Percentiles rank a stretch among this genome's conserved stretches.
Conservation (phyloP, 2,888 invertebrate species). For the Adelognathus sp. region DNA sequence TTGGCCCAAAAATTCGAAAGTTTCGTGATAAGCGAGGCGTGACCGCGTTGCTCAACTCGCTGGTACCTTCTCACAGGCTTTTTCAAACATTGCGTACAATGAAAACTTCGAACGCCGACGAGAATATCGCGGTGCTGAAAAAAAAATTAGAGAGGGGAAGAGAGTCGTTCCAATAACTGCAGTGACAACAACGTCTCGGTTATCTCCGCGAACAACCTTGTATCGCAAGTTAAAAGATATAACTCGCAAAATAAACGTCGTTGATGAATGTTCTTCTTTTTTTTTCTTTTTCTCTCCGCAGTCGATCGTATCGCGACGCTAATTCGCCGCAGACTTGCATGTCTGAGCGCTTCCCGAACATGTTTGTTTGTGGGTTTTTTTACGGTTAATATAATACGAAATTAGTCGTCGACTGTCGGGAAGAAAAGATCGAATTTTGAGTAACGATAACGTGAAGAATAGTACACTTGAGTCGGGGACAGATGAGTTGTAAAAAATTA, state of each 20-base stretch:
- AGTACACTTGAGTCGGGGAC: background rate
- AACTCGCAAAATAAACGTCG: background rate
- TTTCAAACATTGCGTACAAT: background rate
- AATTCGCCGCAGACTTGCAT: background rate
- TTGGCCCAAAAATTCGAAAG: constrained; percentile 56
- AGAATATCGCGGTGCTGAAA: constrained; percentile 21
- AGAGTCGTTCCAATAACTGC: constrained; percentile 36
- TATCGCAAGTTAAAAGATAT: constrained; percentile 21
- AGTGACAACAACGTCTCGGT: constrained; percentile 41
- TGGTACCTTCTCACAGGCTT: background rate
- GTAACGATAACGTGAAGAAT: background rate
- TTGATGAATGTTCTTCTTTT: background rate
- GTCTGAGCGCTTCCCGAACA: background rate
- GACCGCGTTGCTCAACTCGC: constrained; percentile 47
- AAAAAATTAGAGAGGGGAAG: constrained; percentile 23
- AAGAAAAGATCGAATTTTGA: background rate
- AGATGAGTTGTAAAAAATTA: background rate
- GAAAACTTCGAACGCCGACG: constrained; percentile 3
- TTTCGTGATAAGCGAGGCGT: constrained; percentile 51
- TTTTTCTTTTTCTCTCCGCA: background rate
- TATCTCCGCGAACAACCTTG: constrained; percentile 48
- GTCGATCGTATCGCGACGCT: background rate
- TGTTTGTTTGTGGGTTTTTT: background rate
- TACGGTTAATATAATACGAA: background rate
- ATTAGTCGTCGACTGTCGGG: background rate